A percentile compares a stretch with the other conserved stretches of the same genome.
Conservation (phyloP, 2,113 vertebrate genomes). For the Sminthopsis crassicaudata region DNA sequence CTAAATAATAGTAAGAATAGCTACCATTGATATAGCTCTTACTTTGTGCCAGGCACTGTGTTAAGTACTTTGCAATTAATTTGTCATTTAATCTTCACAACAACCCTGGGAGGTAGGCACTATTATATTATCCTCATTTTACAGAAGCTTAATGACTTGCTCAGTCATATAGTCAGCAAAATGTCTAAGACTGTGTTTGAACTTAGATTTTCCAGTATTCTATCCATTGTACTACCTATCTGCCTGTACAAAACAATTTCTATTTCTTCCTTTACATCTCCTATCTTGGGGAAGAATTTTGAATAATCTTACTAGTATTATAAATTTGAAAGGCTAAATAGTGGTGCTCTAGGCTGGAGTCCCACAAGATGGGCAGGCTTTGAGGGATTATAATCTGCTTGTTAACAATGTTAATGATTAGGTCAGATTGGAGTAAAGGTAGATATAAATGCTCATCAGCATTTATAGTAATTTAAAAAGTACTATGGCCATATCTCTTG, state of each 20-base stretch:
- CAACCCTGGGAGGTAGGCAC: neutral
- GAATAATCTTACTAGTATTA: neutral
- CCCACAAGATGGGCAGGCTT: neutral
- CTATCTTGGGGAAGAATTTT: neutral
- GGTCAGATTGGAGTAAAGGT: neutral
- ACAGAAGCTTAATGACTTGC: neutral
- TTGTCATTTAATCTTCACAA: neutral
- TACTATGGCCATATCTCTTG: neutral
- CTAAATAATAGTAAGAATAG: neutral
- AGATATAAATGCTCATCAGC: neutral
- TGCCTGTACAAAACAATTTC: neutral
- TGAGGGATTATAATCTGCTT: neutral
- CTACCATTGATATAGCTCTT: neutral
- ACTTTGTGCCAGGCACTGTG: neutral
- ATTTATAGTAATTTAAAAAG: neutral
- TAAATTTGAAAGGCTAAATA: neutral
- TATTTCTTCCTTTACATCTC: neutral
- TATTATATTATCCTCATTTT: neutral
- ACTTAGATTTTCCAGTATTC: neutral
- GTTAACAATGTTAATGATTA: neutral
- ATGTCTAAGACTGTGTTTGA: neutral
- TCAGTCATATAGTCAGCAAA: neutral
- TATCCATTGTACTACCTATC: neutral
- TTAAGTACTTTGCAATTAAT: neutral
- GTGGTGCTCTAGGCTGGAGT: neutral